A percentile compares a stretch with the other conserved stretches of the same genome.
phyloP scores from a whole-genome alignment of 2,113 vertebrate genomes.

The Oxyruncus cristatus region DNA sequence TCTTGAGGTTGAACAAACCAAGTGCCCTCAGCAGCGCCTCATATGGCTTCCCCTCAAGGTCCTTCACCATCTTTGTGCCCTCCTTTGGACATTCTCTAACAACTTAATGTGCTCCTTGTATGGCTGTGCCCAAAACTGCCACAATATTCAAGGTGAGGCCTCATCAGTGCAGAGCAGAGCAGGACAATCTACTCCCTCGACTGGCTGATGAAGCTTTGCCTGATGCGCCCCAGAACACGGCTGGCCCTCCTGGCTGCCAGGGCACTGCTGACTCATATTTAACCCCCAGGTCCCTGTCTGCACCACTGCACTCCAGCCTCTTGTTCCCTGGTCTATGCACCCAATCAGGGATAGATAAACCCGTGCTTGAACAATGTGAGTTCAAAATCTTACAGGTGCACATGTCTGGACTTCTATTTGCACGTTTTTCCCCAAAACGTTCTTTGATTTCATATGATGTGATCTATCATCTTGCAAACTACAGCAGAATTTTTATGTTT shows the following conservation, averaged over 20 bases:
- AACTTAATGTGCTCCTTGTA: too few species aligned
- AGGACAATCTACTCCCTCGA: not conserved
- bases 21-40: not conserved
- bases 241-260: not conserved
- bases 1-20: not conserved
- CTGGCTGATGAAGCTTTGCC: not conserved
- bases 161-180: rapidly evolving
- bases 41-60: rapidly evolving
- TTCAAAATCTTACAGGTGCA: not conserved
- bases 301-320: rapidly evolving
- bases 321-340: not conserved
- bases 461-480: not conserved
- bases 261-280: not conserved
- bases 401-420: not conserved
- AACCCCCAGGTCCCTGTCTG: rapidly evolving
- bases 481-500: not conserved
- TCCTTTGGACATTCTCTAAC: not conserved
- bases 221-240: not conserved
- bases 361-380: not conserved
- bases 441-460: not conserved
- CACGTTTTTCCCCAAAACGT: not conserved
- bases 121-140: rapidly evolving
- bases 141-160: rapidly evolving
- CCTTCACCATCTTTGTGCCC: rapidly evolving
- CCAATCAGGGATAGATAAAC: not conserved